Percentiles rank a stretch among this genome's conserved stretches.
Evolutionary conservation across 2,113 vertebrate species (phyloP).

Genomic region (Trogon surrucura): DNA sequence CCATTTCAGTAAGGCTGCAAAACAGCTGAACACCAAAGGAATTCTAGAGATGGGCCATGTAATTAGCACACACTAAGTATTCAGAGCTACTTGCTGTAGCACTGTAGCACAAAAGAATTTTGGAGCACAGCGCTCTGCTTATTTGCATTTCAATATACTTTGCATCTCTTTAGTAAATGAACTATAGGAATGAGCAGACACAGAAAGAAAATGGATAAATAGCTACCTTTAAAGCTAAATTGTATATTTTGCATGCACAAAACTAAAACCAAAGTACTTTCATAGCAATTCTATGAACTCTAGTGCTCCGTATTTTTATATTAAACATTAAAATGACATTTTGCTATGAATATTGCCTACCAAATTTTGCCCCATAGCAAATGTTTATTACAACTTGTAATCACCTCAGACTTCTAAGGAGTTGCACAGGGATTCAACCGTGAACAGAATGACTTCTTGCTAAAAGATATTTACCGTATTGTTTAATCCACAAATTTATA

Average conservation of each 20-base stretch:
- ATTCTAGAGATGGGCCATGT: neutral
- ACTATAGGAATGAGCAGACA: neutral
- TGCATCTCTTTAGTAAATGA: neutral
- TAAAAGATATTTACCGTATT: neutral
- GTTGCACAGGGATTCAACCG: neutral
- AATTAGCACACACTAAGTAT: constrained; percentile 52
- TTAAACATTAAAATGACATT: neutral
- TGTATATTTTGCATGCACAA: neutral
- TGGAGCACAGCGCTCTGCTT: neutral
- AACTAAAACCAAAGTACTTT: neutral
- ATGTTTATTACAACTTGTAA: neutral
- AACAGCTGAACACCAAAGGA: constrained; percentile 1
- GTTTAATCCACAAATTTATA: neutral
- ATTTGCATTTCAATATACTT: constrained; percentile 58
- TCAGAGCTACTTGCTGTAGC: constrained; percentile 14
- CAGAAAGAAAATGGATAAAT: neutral
- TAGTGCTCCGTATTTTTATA: neutral
- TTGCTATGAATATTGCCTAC: neutral
- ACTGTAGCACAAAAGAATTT: constrained; percentile 39
- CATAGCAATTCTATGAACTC: neutral
- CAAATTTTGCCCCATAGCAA: neutral
- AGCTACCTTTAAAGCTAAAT: neutral
- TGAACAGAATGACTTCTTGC: neutral
- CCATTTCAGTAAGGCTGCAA: constrained; percentile 6
- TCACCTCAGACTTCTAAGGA: neutral